phyloP scores from a whole-genome alignment of 2,113 vertebrate genomes.

The Otus sunia region DNA sequence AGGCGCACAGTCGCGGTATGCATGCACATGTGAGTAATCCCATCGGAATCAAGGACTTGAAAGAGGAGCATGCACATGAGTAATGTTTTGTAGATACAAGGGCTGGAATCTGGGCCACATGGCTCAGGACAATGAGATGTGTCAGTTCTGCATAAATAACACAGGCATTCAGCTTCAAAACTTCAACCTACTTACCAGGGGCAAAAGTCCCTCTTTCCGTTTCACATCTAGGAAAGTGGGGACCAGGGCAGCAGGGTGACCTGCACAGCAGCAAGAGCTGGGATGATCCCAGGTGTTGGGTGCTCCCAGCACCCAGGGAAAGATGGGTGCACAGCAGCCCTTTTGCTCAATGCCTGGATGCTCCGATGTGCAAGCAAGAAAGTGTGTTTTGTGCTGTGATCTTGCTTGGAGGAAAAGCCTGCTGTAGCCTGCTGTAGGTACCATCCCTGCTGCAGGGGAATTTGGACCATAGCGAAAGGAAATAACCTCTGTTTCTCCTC shows the following conservation, averaged over 20 bases:
- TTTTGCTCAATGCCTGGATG: rapidly evolving
- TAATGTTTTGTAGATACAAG: slow-evolving; percentile 51
- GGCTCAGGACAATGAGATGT: slow-evolving; percentile 54
- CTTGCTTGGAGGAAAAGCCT: neutral
- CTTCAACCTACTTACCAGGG: neutral
- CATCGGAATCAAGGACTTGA: slow-evolving; percentile 3
- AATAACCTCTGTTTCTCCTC: neutral
- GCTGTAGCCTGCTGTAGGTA: neutral
- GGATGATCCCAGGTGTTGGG: neutral
- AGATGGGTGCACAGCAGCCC: neutral
- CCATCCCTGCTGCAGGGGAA: neutral
- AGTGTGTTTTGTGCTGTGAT: neutral
- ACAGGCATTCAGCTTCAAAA: neutral
- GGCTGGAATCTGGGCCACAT: slow-evolving; percentile 54
- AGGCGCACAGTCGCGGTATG: neutral
- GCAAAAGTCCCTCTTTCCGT: neutral
- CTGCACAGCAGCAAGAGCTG: rapidly evolving
- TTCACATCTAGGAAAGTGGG: rapidly evolving
- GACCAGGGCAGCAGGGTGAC: neutral
- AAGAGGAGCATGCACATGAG: neutral
- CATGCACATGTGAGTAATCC: slow-evolving; percentile 26
- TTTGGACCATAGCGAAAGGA: neutral
- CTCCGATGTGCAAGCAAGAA: rapidly evolving
- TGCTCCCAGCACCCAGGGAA: neutral
- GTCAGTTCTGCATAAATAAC: slow-evolving; percentile 47